Conservation (phyloP, 2,113 vertebrate species). For the Ceratotherium simum region DNA sequence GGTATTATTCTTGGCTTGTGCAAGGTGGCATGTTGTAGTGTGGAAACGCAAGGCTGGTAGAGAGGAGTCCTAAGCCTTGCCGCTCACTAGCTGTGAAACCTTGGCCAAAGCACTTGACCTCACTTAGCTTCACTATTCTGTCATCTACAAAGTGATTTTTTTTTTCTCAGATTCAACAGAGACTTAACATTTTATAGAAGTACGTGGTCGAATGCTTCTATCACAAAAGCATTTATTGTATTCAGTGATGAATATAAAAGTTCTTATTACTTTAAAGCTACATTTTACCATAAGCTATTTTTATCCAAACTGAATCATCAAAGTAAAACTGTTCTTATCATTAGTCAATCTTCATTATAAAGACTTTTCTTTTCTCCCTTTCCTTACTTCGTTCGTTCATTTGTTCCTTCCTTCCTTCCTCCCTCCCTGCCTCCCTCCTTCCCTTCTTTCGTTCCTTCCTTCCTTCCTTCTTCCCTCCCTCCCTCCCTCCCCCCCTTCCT, state of each 20-base stretch:
- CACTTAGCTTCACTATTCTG: background rate
- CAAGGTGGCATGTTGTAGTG: background rate
- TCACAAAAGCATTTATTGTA: background rate
- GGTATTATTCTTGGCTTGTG: constrained; percentile 18
- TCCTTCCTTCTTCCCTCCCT: background rate
- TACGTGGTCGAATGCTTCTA: background rate
- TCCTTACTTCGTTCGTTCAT: background rate
- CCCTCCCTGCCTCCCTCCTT: rapidly evolving
- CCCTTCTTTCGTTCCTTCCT: rapidly evolving
- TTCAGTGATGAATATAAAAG: constrained; percentile 60
- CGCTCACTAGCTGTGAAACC: background rate
- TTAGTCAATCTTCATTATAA: background rate
- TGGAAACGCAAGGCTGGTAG: background rate
- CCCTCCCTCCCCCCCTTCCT: no score
- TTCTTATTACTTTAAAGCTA: constrained; percentile 19
- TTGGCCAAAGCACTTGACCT: background rate
- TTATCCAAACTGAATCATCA: constrained; percentile 22
- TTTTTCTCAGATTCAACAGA: constrained; percentile 18
- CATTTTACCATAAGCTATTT: constrained; percentile 9
- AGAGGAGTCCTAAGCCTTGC: background rate
- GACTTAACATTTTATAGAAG: background rate
- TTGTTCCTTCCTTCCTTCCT: background rate
- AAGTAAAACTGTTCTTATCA: background rate
- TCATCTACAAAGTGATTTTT: constrained; percentile 7
- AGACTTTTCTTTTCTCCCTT: background rate